Evolutionary conservation across 1,140 invertebrate genomes (phyloP), one percentile per base, ranked within the genome.

Genomic region (Agrilus planipennis): DNA sequence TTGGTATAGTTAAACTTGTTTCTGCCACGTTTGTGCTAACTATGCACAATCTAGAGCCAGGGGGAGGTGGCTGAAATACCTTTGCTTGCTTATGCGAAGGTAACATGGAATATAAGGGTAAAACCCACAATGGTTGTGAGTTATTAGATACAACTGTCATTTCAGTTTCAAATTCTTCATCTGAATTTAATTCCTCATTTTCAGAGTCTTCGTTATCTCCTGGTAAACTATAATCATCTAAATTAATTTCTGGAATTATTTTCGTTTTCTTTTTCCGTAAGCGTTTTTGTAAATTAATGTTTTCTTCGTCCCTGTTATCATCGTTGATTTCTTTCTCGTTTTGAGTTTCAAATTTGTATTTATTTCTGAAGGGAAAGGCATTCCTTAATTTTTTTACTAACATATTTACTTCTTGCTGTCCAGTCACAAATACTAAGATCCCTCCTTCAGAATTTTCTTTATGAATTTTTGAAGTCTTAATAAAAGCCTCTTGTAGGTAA

Each of bases 11-110:
- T 0, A 99, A 65, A 0, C 95, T 98, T 0, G 95, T 99, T 71
- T 99, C 95, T 0, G 95, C 94, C 0, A 99, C 89, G 61, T 99
- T 99, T 0, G 95, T 99, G 10, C 91, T 79, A 3, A 99, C 78
- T 5, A 99, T 82, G 62, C 93, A 97, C 0, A 98, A 63, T n/a
- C 89, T 68, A 32, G 72, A 76, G 0, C 85, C 89, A 32, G 75
- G 73, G 0, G 92, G 91, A 0, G 83, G 75, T 1, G 77, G 59
- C 48, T 82, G 9, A 23, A 97, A 97, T 42, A 91, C 88, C 58
- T 72, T 76, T n/a, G 79, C 72, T 63, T 99, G 95, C 57, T 89
- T 81, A 11, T 82, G 56, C 9, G 77, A 76, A 2, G 89, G 77
- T 16, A 99, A 67, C 51, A 97, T 67, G 1, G 95, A 97, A 67